These are phyloP conservation scores for Semaprochilodus insignis DNA, from an alignment of 2,797 vertebrate genomes.

Conservation along the genomic window DNA sequence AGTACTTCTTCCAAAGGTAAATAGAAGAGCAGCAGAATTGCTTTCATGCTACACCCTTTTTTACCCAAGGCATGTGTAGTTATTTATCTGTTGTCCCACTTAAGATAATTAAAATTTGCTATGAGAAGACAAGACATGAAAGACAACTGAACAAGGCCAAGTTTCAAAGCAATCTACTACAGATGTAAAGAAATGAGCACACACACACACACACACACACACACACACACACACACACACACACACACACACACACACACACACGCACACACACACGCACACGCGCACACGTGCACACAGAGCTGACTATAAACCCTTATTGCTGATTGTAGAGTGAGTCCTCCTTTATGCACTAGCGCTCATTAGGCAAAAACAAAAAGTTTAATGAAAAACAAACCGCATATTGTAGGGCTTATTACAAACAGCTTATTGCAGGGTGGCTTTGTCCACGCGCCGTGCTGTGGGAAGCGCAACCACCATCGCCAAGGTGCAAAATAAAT, in stretches of 20 bases:
- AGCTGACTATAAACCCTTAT: too few relatives aligned
- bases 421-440: slow-evolving; percentile 14
- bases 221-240: too few relatives aligned
- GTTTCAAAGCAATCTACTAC: slow-evolving; percentile 5
- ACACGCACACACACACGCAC: too few relatives aligned
- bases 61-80: too few relatives aligned
- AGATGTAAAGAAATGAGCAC: neutral
- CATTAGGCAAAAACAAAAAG: neutral
- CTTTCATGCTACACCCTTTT: too few relatives aligned
- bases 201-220: too few relatives aligned
- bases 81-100: neutral
- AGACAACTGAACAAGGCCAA: neutral
- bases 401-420: too few relatives aligned
- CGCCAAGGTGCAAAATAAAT: slow-evolving; percentile 61
- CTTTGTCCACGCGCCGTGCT: slow-evolving; percentile 41
- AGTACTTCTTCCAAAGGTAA: too few relatives aligned
- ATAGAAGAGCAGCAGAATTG: too few relatives aligned
- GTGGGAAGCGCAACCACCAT: slow-evolving; percentile 42
- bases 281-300: too few relatives aligned
- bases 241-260: too few relatives aligned
- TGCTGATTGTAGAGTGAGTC: slow-evolving; percentile 7
- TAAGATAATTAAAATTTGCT: neutral
- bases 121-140: neutral
- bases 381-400: neutral
- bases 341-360: neutral